Base-by-base conservation (phyloP, 1,140 invertebrate genomes). In the Drosophila guanche region DNA sequence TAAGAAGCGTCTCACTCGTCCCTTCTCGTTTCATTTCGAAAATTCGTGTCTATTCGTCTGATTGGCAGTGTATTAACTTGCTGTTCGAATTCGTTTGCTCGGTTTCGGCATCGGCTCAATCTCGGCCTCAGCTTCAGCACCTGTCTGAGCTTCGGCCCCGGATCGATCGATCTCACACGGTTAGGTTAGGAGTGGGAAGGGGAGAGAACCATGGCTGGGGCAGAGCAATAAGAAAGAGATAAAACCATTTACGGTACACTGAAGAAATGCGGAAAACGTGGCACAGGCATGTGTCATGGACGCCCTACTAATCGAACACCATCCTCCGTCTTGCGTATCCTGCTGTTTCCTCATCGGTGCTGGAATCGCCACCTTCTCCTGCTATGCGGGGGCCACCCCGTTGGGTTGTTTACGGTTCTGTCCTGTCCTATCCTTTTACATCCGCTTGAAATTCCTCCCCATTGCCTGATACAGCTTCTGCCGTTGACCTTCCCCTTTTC, bases 211-310 rank as follows among this genome's bases (percentile, higher is more conserved):
- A 33, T 6, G 27, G 29, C 46, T 50, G 53, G 41, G 52, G 62
- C 58, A 62, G 43, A 48, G 65, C 58, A 75, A 67, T 63, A 72
- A 65, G 78, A 48, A 68, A 68, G 67, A 85, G 73, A 85, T 86
- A 85, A 86, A 85, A 85, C 81, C 81, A 85, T 85, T 85, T 86
- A 85, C 73, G 77, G 73, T 51, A 70, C 80, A 77, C 60, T 74
- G 69, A 71, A 81, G 81, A 85, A 85, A 85, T 85, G 81, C 67
- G 81, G 73, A 86, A 80, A 85, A 85, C 81, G 81, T 86, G 81
- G 81, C 81, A 80, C 73, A 80, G 80, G 80, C 80, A 85, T 85
- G 76, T 68, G 76, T 73, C 66, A 66, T 59, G 61, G 52, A 60
- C 50, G 60, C 58, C 67, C 40, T 41, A 25, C 41, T 41, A 29